Conservation (phyloP, 2,888 invertebrate genomes). For the Andrena camellia region DNA sequence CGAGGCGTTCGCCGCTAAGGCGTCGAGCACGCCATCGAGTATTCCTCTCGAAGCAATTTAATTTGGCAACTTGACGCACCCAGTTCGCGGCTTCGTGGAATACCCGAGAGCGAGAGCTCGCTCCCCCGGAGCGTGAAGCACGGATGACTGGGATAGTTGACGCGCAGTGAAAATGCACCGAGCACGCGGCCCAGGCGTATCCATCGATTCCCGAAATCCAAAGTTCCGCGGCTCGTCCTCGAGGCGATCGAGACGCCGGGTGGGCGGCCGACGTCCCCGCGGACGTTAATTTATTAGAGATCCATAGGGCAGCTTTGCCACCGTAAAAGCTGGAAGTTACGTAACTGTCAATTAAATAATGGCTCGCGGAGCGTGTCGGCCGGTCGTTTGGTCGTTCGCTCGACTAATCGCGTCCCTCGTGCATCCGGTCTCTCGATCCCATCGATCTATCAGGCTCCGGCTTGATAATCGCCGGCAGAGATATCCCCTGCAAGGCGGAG, state of each 20-base stretch:
- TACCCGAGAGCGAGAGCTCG: conserved; percentile 19
- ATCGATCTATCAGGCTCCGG: conserved; percentile 44
- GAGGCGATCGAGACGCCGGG: not conserved
- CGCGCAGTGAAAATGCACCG: not conserved
- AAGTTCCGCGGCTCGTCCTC: not conserved
- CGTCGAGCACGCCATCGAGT: conserved; percentile 8
- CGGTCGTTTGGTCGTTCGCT: conserved; percentile 52
- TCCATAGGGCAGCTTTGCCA: conserved; percentile 42
- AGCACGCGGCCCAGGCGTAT: not conserved
- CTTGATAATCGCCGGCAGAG: conserved; percentile 13
- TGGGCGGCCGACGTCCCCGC: conserved; percentile 27
- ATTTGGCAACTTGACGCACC: conserved; percentile 12
- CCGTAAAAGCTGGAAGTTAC: conserved; percentile 60
- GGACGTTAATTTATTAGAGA: conserved; percentile 67
- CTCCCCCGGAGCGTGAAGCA: not conserved
- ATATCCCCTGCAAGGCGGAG: not conserved
- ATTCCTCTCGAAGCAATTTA: conserved; percentile 17
- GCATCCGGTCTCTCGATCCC: conserved; percentile 49
- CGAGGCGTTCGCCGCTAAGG: not conserved
- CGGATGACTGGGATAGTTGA: not conserved
- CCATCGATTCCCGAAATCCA: conserved; percentile 3
- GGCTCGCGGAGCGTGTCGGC: conserved; percentile 54
- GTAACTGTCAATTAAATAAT: conserved; percentile 72
- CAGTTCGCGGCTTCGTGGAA: conserved; percentile 8
- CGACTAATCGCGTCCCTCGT: conserved; percentile 61